Evolutionary conservation across 2,888 invertebrate genomes (phyloP).

Genomic region (Nematopogon swammerdamellus): DNA sequence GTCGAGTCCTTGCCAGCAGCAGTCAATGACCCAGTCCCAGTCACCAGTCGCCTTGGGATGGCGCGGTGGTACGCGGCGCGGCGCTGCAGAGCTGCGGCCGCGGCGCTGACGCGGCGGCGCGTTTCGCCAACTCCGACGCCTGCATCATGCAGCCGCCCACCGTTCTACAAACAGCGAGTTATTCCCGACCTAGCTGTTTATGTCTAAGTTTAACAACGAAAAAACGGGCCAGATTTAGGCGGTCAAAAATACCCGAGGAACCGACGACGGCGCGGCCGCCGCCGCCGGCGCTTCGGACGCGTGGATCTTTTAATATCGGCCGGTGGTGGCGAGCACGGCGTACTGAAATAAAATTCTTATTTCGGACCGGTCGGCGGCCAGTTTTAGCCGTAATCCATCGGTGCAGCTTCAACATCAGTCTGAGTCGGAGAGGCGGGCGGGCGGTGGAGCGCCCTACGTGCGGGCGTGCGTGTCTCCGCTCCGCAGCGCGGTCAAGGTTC

Average conservation of each 20-base stretch:
- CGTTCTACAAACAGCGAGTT: constrained; percentile 42
- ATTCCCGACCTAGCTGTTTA: constrained; percentile 42
- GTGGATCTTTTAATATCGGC: constrained; percentile 8
- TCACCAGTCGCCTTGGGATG: too few species aligned
- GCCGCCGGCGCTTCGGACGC: constrained; percentile 21
- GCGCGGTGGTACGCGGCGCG: too few species aligned
- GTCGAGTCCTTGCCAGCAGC: too few species aligned
- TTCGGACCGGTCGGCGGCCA: constrained; percentile 25
- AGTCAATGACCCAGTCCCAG: too few species aligned
- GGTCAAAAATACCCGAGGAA: constrained; percentile 48
- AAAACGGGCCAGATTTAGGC: constrained; percentile 28
- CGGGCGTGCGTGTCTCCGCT: background rate
- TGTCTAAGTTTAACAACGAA: constrained; percentile 48
- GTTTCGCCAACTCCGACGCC: background rate
- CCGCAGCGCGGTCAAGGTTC: background rate
- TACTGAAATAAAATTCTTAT: constrained; percentile 49
- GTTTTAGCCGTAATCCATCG: constrained; percentile 6
- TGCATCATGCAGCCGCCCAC: constrained; percentile 3
- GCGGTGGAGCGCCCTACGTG: constrained; percentile 15
- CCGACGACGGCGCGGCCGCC: too few species aligned
- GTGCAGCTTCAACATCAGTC: constrained; percentile 9
- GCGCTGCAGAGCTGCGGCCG: background rate
- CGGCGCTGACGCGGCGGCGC: background rate
- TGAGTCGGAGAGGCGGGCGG: constrained; percentile 6
- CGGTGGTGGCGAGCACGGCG: constrained; percentile 10